Evolutionary conservation across 1,140 invertebrate genomes (phyloP).

Genomic region (Bombus impatiens): DNA sequence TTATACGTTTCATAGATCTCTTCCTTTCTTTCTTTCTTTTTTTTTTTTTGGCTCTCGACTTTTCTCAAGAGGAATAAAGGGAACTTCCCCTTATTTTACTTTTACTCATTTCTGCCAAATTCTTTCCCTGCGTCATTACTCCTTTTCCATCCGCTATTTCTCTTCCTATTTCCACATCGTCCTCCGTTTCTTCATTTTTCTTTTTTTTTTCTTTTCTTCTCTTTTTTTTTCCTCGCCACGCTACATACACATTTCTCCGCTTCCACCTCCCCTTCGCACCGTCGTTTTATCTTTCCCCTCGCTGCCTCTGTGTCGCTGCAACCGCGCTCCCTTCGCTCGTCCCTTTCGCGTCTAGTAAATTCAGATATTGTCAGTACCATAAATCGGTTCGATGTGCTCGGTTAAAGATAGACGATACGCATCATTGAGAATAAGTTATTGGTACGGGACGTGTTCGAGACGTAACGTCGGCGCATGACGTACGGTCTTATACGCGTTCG

Average conservation of each 20-base stretch:
- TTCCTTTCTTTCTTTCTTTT: no score
- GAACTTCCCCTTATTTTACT: not conserved
- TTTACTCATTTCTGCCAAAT: not conserved
- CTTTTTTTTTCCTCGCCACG: no score
- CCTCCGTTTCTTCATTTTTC: no score
- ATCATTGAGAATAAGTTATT: constrained; percentile 77
- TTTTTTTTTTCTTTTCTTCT: not conserved
- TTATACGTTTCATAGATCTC: no score
- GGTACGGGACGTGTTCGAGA: constrained; percentile 67
- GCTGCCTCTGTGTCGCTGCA: not conserved
- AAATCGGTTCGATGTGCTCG: constrained; percentile 68
- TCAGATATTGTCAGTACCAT: constrained; percentile 45
- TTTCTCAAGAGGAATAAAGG: not conserved
- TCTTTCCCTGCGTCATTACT: not conserved
- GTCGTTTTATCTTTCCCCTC: not conserved
- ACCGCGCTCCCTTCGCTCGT: no score
- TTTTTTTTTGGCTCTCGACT: no score
- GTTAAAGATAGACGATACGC: constrained; percentile 72
- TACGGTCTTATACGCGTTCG: constrained; percentile 67
- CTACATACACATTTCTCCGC: no score
- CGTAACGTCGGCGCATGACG: constrained; percentile 66
- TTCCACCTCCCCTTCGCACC: not conserved
- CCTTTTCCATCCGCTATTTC: not conserved
- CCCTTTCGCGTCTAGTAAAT: constrained; percentile 8
- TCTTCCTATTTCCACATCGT: not conserved